Evolutionary conservation across 2,797 vertebrate species (phyloP).

Genomic region (Tokudaia muenninki): DNA sequence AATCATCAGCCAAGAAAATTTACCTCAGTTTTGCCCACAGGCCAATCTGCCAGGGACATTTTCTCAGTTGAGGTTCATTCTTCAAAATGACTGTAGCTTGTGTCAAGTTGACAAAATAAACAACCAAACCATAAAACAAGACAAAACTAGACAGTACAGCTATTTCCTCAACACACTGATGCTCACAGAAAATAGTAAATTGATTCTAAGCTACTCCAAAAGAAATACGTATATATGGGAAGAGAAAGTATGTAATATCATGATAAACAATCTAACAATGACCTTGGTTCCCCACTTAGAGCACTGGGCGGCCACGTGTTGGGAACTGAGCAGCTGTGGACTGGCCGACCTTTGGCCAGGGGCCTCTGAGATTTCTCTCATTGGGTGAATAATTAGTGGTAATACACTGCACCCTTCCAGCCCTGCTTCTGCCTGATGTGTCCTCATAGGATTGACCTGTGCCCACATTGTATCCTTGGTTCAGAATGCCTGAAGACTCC

Average conservation of each 20-base stretch:
- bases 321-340: background rate
- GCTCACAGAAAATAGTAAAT: background rate
- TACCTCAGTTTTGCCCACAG: background rate
- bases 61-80: background rate
- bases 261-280: background rate
- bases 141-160: background rate
- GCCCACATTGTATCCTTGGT: background rate
- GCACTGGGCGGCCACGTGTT: too few species aligned
- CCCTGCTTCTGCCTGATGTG: background rate
- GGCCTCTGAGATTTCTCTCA: too few species aligned
- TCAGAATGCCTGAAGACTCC: background rate
- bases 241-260: background rate
- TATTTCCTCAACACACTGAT: background rate
- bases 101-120: background rate
- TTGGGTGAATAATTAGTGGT: background rate
- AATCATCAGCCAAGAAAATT: background rate
- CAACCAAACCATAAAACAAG: background rate
- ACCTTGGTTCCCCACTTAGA: background rate
- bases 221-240: background rate
- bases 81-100: background rate
- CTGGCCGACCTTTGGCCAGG: too few species aligned
- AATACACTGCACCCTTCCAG: background rate
- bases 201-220: background rate
- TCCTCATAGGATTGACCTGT: accelerated
- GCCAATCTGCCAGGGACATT: background rate